Evolutionary conservation across 2,888 invertebrate species (phyloP).

Genomic region (Heliconius hortense): DNA sequence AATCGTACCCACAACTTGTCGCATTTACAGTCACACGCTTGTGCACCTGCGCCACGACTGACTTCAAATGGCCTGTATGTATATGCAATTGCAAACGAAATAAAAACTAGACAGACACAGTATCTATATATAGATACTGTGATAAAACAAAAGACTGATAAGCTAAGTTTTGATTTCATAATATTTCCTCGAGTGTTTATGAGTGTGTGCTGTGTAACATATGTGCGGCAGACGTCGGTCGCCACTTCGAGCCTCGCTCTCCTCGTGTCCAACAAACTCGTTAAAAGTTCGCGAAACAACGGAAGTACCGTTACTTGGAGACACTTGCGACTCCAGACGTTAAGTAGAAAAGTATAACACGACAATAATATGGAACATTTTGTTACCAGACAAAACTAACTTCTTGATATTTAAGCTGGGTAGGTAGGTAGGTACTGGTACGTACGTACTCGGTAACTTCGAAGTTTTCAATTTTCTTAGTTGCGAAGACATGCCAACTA

Average conservation of each 20-base stretch:
- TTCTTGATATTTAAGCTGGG: constrained; percentile 62
- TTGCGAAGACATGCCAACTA: constrained; percentile 27
- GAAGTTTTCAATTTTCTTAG: constrained; percentile 39
- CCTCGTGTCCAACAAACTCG: constrained; percentile 79
- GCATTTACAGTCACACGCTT: too few species aligned
- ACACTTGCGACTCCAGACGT: constrained; percentile 74
- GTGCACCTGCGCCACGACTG: too few species aligned
- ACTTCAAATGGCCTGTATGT: neutral
- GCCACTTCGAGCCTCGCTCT: constrained; percentile 54
- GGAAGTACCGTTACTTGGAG: constrained; percentile 69
- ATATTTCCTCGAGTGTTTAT: constrained; percentile 47
- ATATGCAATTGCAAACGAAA: neutral
- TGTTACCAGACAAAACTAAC: constrained; percentile 63
- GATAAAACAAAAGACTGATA: constrained; percentile 26
- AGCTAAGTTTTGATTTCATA: constrained; percentile 41
- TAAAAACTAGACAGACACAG: neutral
- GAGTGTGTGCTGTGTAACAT: constrained; percentile 49
- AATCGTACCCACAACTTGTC: too few species aligned
- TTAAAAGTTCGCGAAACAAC: constrained; percentile 80
- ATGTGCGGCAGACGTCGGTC: constrained; percentile 60
- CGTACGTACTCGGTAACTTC: constrained; percentile 32
- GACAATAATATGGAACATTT: constrained; percentile 73
- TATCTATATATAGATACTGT: constrained; percentile 1
- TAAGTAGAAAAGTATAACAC: constrained; percentile 78
- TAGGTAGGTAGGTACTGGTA: constrained; percentile 41